Conservation (phyloP, 2,113 vertebrate genomes). For the Pseudois nayaur region DNA sequence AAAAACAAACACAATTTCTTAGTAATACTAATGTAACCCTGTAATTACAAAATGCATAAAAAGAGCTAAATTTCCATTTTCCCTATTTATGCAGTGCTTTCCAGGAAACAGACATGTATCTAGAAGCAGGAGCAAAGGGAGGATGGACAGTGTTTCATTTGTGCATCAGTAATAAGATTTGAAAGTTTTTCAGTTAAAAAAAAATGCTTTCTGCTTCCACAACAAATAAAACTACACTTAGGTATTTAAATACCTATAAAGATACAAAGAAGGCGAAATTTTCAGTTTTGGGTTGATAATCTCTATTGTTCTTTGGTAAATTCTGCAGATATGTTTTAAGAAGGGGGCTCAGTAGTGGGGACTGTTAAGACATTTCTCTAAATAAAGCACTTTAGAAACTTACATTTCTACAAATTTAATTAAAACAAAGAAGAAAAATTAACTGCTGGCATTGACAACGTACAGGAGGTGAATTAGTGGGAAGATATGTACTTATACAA, state of each 20-base stretch:
- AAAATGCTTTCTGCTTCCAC: background rate
- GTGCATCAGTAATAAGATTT: background rate
- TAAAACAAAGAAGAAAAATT: background rate
- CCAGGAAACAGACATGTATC: background rate
- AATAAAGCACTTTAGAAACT: background rate
- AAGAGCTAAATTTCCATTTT: background rate
- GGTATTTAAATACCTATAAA: background rate
- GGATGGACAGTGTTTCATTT: background rate
- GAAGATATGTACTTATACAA: background rate
- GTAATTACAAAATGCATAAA: slow-evolving; percentile 28
- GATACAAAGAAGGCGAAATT: background rate
- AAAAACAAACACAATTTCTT: slow-evolving; percentile 26
- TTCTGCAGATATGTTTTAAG: background rate
- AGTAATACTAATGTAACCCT: slow-evolving; percentile 8
- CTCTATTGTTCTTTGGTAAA: background rate
- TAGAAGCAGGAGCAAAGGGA: background rate
- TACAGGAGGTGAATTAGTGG: background rate
- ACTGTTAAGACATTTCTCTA: background rate
- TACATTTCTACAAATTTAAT: background rate
- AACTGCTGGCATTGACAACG: background rate
- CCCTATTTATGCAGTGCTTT: background rate
- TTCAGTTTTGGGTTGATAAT: background rate
- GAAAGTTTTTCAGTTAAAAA: background rate
- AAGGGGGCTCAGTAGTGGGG: background rate
- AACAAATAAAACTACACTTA: background rate